Percentiles rank a stretch among this genome's conserved stretches.
Evolutionary conservation across 2,113 vertebrate species (phyloP).

Genomic region (Amphiprion percula): DNA sequence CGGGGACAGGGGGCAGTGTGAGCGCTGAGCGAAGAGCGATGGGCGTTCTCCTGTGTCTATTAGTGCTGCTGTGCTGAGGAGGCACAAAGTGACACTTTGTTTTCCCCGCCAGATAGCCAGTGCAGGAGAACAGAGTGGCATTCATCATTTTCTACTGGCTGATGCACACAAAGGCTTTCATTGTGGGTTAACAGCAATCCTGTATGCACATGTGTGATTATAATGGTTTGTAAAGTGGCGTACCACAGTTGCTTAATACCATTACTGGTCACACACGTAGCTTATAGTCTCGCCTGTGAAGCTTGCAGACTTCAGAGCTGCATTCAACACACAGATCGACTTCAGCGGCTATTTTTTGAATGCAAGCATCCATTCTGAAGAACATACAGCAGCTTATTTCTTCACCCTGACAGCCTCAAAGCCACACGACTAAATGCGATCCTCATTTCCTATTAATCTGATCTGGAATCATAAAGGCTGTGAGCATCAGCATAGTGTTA

Average conservation of each 20-base stretch:
- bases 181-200: slow-evolving; percentile 74
- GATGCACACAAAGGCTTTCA: slow-evolving; percentile 74
- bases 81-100: slow-evolving; percentile 85
- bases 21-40: slow-evolving; percentile 47
- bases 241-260: slow-evolving; percentile 34
- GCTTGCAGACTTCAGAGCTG: slow-evolving; percentile 8
- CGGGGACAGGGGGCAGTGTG: slow-evolving; percentile 22
- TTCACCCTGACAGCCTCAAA: background rate
- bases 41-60: slow-evolving; percentile 74
- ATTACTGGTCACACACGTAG: slow-evolving; percentile 5
- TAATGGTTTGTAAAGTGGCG: slow-evolving; percentile 43
- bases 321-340: background rate
- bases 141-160: slow-evolving; percentile 75
- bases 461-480: slow-evolving; percentile 29
- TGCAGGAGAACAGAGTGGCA: slow-evolving; percentile 82
- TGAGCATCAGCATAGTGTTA: slow-evolving; percentile 37
- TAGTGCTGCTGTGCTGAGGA: slow-evolving; percentile 73
- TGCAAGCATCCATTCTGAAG: background rate
- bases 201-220: slow-evolving; percentile 64
- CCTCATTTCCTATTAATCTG: slow-evolving; percentile 18
- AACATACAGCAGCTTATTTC: background rate
- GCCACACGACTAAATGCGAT: background rate
- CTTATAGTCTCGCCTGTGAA: slow-evolving; percentile 1
- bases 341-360: background rate
- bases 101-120: slow-evolving; percentile 68